Conservation (phyloP, 2,113 vertebrate genomes). For the Heteronetta atricapilla region DNA sequence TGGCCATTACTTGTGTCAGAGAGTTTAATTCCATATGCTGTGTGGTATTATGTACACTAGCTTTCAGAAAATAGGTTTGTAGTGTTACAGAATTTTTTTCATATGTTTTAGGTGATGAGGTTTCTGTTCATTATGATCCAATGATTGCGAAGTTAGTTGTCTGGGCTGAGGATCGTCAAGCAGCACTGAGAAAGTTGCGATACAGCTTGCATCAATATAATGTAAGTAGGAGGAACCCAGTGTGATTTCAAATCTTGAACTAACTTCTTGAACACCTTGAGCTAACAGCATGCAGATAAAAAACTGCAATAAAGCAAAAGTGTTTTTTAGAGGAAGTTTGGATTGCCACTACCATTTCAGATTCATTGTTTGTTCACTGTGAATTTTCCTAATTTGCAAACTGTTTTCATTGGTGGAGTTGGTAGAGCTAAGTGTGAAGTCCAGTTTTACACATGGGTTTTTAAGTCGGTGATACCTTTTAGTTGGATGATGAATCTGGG, state of each 20-base stretch:
- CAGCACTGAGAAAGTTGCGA: constrained; percentile 88
- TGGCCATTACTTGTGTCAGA: accelerated
- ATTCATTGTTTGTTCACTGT: not conserved
- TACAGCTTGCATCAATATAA: constrained; percentile 91
- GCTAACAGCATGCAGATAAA: not conserved
- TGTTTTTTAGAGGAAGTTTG: not conserved
- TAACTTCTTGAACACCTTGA: not conserved
- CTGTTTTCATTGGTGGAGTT: not conserved
- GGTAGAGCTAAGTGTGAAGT: not conserved
- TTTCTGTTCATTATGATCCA: constrained; percentile 94
- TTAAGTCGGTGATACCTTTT: not conserved
- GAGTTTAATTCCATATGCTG: not conserved
- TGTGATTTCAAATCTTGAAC: not conserved
- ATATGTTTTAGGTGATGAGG: constrained; percentile 87
- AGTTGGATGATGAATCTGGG: not conserved
- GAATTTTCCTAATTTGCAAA: not conserved
- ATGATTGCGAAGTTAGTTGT: constrained; percentile 99
- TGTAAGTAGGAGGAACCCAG: constrained; percentile 74
- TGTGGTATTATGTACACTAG: not conserved
- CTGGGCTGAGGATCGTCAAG: constrained; percentile 91
- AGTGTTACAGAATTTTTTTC: not conserved
- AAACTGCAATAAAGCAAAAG: not conserved
- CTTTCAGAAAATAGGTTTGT: not conserved
- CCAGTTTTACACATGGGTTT: not conserved
- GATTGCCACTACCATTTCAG: not conserved